Conservation (phyloP, 2,888 invertebrate species). For the Molanna angustata region DNA sequence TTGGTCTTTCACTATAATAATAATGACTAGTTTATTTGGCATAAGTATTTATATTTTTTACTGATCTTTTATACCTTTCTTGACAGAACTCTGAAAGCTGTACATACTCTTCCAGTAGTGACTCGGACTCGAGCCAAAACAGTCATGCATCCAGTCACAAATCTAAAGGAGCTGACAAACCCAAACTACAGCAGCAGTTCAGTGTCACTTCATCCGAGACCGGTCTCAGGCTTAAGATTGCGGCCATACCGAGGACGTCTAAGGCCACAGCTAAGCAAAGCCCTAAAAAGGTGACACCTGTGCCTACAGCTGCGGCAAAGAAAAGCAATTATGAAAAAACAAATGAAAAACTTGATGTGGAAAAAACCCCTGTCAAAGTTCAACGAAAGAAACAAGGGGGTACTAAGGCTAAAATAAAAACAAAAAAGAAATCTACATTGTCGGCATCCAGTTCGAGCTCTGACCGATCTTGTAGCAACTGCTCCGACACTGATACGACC, state of each 20-base stretch:
- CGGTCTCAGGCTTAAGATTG: constrained; percentile 59
- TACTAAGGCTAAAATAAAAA: constrained; percentile 22
- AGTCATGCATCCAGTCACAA: constrained; percentile 44
- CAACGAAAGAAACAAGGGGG: constrained; percentile 27
- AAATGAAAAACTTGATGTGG: constrained; percentile 31
- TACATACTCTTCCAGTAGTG: constrained; percentile 44
- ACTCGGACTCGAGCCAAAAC: constrained; percentile 22
- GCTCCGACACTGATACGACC: constrained; percentile 45
- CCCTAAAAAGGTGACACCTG: constrained; percentile 38
- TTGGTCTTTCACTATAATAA: too few relatives aligned
- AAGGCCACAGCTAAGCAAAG: constrained; percentile 43
- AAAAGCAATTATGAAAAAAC: constrained; percentile 37
- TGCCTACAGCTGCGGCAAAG: constrained; percentile 36
- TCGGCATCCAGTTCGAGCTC: constrained; percentile 52
- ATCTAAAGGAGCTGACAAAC: constrained; percentile 33
- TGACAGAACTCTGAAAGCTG: constrained; percentile 49
- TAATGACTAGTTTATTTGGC: too few relatives aligned
- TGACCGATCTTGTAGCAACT: constrained; percentile 46
- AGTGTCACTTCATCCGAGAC: constrained; percentile 61
- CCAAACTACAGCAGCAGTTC: constrained; percentile 48
- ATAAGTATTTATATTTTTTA: too few relatives aligned
- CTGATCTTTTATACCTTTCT: too few relatives aligned
- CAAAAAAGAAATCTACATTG: constrained; percentile 34
- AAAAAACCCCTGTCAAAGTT: constrained; percentile 30
- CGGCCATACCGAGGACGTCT: constrained; percentile 53